Percentiles rank a stretch among this genome's conserved stretches.
Conservation (phyloP, 2,797 vertebrate species). For the Oreochromis grahami region DNA sequence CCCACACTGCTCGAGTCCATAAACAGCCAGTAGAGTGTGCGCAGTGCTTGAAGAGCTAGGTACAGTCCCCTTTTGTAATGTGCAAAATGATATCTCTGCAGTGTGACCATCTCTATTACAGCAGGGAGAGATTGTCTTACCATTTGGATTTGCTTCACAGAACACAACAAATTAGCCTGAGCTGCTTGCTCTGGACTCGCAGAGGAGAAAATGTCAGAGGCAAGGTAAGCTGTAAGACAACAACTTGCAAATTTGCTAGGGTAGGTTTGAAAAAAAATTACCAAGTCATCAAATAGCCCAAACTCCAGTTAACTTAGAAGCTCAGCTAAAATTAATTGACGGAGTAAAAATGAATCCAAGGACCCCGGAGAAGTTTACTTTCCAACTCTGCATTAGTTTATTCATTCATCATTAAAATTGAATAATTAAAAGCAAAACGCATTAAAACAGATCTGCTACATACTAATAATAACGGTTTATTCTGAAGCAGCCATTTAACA, state of each 20-base stretch:
- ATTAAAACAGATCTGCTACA: constrained; percentile 37
- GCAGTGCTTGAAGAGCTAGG: constrained; percentile 50
- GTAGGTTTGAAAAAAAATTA: background rate
- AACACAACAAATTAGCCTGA: constrained; percentile 68
- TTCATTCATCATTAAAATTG: constrained; percentile 4
- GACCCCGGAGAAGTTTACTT: background rate
- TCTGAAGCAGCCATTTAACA: constrained; percentile 68
- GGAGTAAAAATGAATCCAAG: background rate
- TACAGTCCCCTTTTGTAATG: constrained; percentile 73
- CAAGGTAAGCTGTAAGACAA: background rate
- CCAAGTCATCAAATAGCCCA: background rate
- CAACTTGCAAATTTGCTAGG: background rate
- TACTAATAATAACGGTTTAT: constrained; percentile 56
- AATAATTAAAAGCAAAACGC: constrained; percentile 26
- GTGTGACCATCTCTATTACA: constrained; percentile 75
- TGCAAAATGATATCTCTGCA: constrained; percentile 79
- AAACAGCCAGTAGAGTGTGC: constrained; percentile 35
- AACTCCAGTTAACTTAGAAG: background rate
- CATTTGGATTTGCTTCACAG: constrained; percentile 68
- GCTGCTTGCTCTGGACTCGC: constrained; percentile 22
- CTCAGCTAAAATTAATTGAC: background rate
- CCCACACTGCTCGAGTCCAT: constrained; percentile 19
- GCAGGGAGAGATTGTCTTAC: constrained; percentile 76
- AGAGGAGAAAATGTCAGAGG: background rate
- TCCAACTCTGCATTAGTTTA: constrained; percentile 1